These are phyloP conservation scores for Pteria penguin DNA, from an alignment of 2,888 invertebrate species.

Conservation along the genomic window DNA sequence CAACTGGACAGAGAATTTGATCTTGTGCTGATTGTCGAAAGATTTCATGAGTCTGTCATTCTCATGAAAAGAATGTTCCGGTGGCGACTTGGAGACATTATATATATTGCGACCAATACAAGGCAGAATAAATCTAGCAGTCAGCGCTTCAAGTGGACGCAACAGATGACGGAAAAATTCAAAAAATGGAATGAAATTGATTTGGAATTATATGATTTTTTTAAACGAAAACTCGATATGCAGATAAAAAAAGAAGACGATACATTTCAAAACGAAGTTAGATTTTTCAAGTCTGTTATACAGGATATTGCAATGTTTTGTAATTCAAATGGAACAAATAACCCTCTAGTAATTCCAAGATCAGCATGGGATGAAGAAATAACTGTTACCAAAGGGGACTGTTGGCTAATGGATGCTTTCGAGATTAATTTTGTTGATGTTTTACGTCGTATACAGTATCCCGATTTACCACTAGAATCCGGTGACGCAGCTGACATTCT, in stretches of 20 bases:
- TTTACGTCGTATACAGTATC: not conserved
- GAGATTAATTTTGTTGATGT: not conserved
- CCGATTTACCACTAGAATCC: no score
- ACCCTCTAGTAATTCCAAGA: not conserved
- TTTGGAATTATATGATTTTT: not conserved
- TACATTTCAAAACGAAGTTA: not conserved
- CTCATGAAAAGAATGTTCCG: constrained; percentile 58
- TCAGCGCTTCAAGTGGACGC: not conserved
- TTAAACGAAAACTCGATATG: not conserved
- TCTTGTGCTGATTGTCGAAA: constrained; percentile 63
- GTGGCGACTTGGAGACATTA: constrained; percentile 60
- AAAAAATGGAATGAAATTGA: not conserved
- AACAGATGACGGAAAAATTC: not conserved
- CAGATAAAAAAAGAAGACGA: not conserved
- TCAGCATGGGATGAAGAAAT: not conserved
- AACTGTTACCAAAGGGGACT: not conserved
- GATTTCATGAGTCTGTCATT: constrained; percentile 66
- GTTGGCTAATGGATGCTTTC: not conserved
- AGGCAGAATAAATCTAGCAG: not conserved
- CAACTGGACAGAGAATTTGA: constrained; percentile 60
- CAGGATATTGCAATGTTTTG: not conserved
- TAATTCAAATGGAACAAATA: not conserved
- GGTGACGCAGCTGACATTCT: no score
- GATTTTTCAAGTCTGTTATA: not conserved
- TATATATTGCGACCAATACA: constrained; percentile 48